Evolutionary conservation across 2,113 vertebrate genomes (phyloP).

Genomic region (Ibidorhyncha struthersii): DNA sequence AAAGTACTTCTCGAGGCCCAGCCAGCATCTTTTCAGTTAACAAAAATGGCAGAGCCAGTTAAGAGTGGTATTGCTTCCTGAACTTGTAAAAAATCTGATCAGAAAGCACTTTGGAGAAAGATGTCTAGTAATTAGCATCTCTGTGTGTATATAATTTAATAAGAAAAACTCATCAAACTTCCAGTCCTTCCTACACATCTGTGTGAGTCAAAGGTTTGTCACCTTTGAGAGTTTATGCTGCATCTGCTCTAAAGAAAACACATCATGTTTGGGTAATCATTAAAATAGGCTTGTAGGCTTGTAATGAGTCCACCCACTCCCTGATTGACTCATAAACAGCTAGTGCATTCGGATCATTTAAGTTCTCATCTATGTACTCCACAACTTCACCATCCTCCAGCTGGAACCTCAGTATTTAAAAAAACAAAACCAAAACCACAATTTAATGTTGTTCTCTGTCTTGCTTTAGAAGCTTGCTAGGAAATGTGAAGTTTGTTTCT

Average conservation of each 20-base stretch:
- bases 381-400: background rate
- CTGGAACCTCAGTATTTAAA: background rate
- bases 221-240: conserved; percentile 36
- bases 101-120: background rate
- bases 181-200: background rate
- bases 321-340: conserved; percentile 32
- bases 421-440: background rate
- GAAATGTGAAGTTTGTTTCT: background rate
- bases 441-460: background rate
- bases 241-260: conserved; percentile 36
- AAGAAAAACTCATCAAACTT: background rate
- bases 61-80: background rate
- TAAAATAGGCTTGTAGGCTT: background rate
- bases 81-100: background rate
- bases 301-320: background rate
- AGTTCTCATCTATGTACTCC: background rate
- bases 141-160: background rate
- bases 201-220: conserved; percentile 31
- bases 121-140: background rate
- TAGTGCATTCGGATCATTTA: background rate
- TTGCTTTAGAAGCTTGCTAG: background rate
- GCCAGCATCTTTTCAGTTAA: background rate
- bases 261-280: conserved; percentile 50
- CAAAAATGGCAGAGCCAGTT: background rate
- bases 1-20: background rate